A percentile compares a stretch with the other conserved stretches of the same genome.
phyloP scores from a whole-genome alignment of 2,797 vertebrate species.

The Sternarchorhynchus goeldii region DNA sequence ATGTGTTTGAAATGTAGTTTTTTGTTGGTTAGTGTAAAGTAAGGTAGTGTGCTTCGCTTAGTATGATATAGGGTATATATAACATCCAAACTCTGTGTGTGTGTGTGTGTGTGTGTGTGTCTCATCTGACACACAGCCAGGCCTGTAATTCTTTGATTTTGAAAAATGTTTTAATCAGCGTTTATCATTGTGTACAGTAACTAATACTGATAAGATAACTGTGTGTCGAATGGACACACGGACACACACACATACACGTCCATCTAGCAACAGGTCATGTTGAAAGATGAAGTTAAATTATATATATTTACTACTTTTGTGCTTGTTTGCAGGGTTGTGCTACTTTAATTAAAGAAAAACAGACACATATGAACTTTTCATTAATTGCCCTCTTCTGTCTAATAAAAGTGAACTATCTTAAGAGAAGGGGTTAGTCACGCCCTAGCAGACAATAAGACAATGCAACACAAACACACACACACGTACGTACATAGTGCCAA shows the following conservation, averaged over 20 bases:
- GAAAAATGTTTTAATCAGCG: slow-evolving; percentile 40
- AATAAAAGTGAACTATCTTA: too few species aligned
- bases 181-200: slow-evolving; percentile 40
- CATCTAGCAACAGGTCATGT: background rate
- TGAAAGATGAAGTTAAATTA: too few species aligned
- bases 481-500: slow-evolving; percentile 53
- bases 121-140: slow-evolving; percentile 49
- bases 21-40: background rate
- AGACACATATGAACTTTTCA: too few species aligned
- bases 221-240: slow-evolving; percentile 43
- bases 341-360: too few species aligned
- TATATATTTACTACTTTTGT: too few species aligned
- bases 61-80: slow-evolving; percentile 20
- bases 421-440: background rate
- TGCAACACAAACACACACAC: slow-evolving; percentile 46
- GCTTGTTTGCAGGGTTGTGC: too few species aligned
- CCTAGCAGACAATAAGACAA: slow-evolving; percentile 25
- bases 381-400: too few species aligned
- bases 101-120: slow-evolving; percentile 31
- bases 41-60: slow-evolving; percentile 10
- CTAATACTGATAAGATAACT: slow-evolving; percentile 41
- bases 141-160: slow-evolving; percentile 52
- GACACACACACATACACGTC: slow-evolving; percentile 27
- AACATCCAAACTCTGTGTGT: slow-evolving; percentile 25
- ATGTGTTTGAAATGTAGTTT: background rate